Evolutionary conservation across 2,888 invertebrate species (phyloP).

Genomic region (Drosophila paranaensis): DNA sequence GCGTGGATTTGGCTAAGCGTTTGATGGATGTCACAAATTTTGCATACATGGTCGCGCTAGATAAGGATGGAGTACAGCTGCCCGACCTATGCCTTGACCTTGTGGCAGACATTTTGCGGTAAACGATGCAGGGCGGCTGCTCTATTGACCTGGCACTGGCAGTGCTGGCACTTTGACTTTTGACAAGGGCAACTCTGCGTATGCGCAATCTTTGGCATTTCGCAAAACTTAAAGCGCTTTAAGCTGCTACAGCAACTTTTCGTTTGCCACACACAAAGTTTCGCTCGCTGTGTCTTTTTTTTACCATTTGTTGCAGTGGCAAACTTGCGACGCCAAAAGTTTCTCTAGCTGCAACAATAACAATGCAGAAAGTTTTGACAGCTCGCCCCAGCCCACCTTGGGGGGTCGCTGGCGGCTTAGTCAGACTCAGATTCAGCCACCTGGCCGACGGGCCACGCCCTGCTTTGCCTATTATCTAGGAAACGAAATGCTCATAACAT

Average conservation of each 20-base stretch:
- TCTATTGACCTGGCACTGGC: slow-evolving; percentile 32
- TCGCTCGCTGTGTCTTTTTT: slow-evolving; percentile 29
- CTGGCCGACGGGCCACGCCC: slow-evolving; percentile 50
- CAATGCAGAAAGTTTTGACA: slow-evolving; percentile 65
- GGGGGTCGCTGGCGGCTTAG: slow-evolving; percentile 2
- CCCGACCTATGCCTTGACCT: slow-evolving; percentile 23
- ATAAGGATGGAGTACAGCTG: slow-evolving; percentile 11
- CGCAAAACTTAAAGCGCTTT: slow-evolving; percentile 64
- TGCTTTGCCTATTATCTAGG: slow-evolving; percentile 38
- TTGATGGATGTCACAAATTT: slow-evolving; percentile 35
- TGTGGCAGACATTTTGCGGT: neutral
- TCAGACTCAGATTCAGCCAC: slow-evolving; percentile 39
- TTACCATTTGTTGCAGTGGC: slow-evolving; percentile 30
- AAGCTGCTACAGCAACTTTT: slow-evolving; percentile 53
- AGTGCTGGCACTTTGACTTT: slow-evolving; percentile 57
- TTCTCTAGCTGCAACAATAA: slow-evolving; percentile 67
- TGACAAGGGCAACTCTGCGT: slow-evolving; percentile 48
- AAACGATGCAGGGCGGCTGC: slow-evolving; percentile 11
- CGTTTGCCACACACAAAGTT: slow-evolving; percentile 47
- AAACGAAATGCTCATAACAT: slow-evolving; percentile 50
- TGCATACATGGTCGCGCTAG: slow-evolving; percentile 40
- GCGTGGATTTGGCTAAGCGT: slow-evolving; percentile 38
- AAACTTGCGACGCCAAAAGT: slow-evolving; percentile 51
- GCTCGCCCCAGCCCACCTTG: slow-evolving; percentile 1
- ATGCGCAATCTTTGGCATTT: slow-evolving; percentile 65